Base-by-base conservation (phyloP, 2,797 vertebrate genomes). In the Neoniphon sammara region DNA sequence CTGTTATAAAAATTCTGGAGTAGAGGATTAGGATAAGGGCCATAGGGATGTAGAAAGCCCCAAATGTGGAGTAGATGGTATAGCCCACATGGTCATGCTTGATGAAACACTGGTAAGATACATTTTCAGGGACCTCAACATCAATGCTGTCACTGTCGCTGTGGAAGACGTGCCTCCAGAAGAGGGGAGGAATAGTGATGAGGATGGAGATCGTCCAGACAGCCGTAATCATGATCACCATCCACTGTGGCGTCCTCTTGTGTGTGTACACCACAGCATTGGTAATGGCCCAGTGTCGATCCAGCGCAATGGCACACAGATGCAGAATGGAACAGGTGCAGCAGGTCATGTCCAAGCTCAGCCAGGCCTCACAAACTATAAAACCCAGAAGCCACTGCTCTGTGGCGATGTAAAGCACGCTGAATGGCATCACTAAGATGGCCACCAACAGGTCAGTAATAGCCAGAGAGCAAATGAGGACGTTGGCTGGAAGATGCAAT, bases 241-340 rank as follows among this genome's bases (percentile, higher is more conserved):
- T 94, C 60, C 93, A 89, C 59, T 87, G 93, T 0, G 85, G 78
- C 0, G 94, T 95, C 82, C 94, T 93, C 73, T 94, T 94, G 72
- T 93, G 88, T 85, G 94, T 91, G 0, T 95, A 96, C 57, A 94
- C 93, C 0, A 95, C 87, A 5, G 95, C 94, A 0, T 95, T 91
- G 3, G 94, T 95, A 85, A 96, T 95, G 44, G 95, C 94, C 94
- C 95, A 95, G 82, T 95, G 95, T 73, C 94, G 91, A 85, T 95
- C 95, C 77, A 95, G 86, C 0, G 94, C 94, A 57, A 95, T 95
- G 69, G 94, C 94, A 17, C 94, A 96, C 69, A 95, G 88, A 9
- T 95, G 93, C 66, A 93, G 90, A 70, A 94, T 95, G 2, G 93
- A 93, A 75, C 94, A 93, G 0, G 94, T 95, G 84, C 95, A 96